A percentile compares a stretch with the other conserved stretches of the same genome.
phyloP scores from a whole-genome alignment of 2,113 vertebrate genomes.

The Sorex fumeus region DNA sequence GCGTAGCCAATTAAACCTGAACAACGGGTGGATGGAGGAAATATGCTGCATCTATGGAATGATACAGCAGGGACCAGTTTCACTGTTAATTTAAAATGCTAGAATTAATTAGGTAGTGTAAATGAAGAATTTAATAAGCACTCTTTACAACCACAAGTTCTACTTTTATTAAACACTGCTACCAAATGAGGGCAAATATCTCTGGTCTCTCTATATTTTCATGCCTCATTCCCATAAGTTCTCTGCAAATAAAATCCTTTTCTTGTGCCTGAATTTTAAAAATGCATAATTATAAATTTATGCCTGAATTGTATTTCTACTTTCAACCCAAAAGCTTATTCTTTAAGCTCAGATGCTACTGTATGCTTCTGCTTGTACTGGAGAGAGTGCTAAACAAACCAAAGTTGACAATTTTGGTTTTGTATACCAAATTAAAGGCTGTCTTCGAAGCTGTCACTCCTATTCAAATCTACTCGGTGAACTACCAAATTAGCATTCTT shows the following conservation, averaged over 20 bases:
- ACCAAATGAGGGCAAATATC: constrained; percentile 88
- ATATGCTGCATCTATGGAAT: constrained; percentile 90
- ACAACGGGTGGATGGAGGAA: constrained; percentile 90
- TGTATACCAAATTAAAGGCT: constrained; percentile 92
- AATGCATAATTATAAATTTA: constrained; percentile 84
- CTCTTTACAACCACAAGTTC: constrained; percentile 92
- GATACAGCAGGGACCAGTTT: constrained; percentile 92
- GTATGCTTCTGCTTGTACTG: constrained; percentile 88
- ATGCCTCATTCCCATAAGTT: constrained; percentile 84
- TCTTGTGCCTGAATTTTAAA: constrained; percentile 82
- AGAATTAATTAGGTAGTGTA: constrained; percentile 94
- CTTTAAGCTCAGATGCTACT: constrained; percentile 88
- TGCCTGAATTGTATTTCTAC: constrained; percentile 84
- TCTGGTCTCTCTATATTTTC: constrained; percentile 83
- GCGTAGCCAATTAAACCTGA: constrained; percentile 91
- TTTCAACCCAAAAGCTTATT: constrained; percentile 86
- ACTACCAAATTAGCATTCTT: constrained; percentile 89
- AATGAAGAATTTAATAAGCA: constrained; percentile 94
- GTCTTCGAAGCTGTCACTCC: constrained; percentile 90
- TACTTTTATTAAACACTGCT: constrained; percentile 91
- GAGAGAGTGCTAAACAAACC: constrained; percentile 89
- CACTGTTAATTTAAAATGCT: constrained; percentile 94
- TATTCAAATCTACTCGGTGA: constrained; percentile 87
- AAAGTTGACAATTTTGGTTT: constrained; percentile 90
- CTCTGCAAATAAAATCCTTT: constrained; percentile 77